These are phyloP conservation scores for Cebus imitator DNA, from an alignment of 2,113 vertebrate genomes.

Conservation along the genomic window DNA sequence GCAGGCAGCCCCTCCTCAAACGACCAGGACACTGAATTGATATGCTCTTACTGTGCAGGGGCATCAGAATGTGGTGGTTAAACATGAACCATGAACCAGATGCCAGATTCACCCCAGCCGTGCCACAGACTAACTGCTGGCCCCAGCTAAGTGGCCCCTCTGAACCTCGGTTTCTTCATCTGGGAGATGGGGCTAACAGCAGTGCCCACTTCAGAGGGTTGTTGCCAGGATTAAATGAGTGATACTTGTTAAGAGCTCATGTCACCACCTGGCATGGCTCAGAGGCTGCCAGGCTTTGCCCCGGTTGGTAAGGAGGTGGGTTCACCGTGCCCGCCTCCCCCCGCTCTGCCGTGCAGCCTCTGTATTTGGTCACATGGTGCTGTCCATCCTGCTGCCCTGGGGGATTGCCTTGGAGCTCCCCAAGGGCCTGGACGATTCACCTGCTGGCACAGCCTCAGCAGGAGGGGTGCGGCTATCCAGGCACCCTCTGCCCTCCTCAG, in stretches of 20 bases:
- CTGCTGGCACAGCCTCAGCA: accelerated
- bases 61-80: neutral
- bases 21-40: accelerated
- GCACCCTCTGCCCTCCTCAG: accelerated
- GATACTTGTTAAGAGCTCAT: accelerated
- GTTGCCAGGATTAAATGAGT: neutral
- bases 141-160: neutral
- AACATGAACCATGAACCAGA: accelerated
- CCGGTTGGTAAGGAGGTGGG: accelerated
- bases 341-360: accelerated
- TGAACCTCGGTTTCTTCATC: neutral
- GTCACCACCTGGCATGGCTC: neutral
- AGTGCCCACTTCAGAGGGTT: accelerated
- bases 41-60: accelerated
- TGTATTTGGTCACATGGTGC: accelerated
- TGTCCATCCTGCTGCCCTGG: neutral
- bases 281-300: neutral
- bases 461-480: neutral
- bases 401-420: accelerated
- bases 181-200: neutral
- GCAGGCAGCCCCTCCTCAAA: neutral
- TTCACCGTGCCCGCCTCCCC: accelerated
- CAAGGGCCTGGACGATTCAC: neutral
- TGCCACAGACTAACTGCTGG: accelerated
- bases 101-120: neutral